Conservation (phyloP, 2,797 vertebrate species). For the Sebastes elongatus region DNA sequence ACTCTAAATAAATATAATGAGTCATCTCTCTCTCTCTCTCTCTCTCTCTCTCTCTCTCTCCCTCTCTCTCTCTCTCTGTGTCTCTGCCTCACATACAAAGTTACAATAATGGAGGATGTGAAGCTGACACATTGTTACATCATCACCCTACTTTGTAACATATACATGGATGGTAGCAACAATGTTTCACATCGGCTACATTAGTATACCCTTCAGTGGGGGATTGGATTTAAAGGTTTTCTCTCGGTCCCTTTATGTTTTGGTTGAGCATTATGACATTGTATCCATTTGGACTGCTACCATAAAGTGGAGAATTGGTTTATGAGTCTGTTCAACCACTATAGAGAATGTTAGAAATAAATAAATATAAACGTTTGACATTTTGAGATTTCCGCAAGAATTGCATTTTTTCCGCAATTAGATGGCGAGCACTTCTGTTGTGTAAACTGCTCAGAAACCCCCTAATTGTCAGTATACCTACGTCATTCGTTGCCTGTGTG, state of each 20-base stretch:
- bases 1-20: neutral
- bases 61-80: neutral
- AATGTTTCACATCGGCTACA: neutral
- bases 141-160: neutral
- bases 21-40: neutral
- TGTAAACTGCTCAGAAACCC: too few species aligned
- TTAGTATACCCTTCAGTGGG: neutral
- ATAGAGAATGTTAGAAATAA: neutral
- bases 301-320: neutral
- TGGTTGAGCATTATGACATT: neutral
- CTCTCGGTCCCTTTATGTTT: neutral
- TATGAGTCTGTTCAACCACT: neutral
- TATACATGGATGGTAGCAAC: neutral
- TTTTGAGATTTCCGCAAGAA: too few species aligned
- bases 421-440: too few species aligned
- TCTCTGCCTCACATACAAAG: neutral
- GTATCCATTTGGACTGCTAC: neutral
- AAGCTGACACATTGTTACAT: neutral
- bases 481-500: neutral
- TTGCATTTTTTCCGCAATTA: too few species aligned
- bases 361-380: neutral
- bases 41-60: too few species aligned
- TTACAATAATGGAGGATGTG: constrained; percentile 15
- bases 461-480: too few species aligned
- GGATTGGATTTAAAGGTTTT: neutral